Conservation (phyloP, 2,113 vertebrate genomes). For the Notarius quadriscutis region DNA sequence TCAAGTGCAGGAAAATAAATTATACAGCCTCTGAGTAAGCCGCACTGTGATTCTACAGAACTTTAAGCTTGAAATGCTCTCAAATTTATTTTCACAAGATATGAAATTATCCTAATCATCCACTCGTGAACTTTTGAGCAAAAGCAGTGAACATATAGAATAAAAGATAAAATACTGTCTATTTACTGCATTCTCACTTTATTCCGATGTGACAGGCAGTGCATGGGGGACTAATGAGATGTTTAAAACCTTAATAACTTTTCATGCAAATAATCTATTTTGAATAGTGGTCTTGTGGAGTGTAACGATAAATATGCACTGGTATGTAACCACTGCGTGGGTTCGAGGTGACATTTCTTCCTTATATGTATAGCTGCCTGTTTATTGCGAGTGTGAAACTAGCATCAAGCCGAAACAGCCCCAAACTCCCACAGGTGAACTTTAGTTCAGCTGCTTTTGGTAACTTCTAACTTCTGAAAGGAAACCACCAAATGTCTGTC, state of each 20-base stretch:
- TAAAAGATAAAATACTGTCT: not conserved
- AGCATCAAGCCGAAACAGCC: not conserved
- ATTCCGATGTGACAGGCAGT: not conserved
- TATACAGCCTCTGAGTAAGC: not conserved
- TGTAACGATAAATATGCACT: not conserved
- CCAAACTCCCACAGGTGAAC: not conserved
- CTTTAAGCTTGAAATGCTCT: not conserved
- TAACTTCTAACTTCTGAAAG: not conserved
- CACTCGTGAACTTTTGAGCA: not conserved
- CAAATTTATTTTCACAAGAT: not conserved
- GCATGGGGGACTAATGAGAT: not conserved
- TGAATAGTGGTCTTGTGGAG: not conserved
- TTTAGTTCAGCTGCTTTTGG: conserved; percentile 22
- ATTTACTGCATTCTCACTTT: not conserved
- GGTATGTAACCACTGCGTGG: not conserved
- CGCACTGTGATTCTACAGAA: not conserved
- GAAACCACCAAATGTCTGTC: conserved; percentile 14
- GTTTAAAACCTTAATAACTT: not conserved
- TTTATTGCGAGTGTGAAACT: not conserved
- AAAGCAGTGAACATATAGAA: not conserved
- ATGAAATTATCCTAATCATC: not conserved
- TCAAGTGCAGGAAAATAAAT: not conserved
- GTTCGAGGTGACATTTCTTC: conserved; percentile 11
- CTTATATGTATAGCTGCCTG: not conserved
- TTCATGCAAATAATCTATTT: not conserved